Conservation (phyloP, 2,888 invertebrate species). For the Rhopalosiphum nymphaeae region DNA sequence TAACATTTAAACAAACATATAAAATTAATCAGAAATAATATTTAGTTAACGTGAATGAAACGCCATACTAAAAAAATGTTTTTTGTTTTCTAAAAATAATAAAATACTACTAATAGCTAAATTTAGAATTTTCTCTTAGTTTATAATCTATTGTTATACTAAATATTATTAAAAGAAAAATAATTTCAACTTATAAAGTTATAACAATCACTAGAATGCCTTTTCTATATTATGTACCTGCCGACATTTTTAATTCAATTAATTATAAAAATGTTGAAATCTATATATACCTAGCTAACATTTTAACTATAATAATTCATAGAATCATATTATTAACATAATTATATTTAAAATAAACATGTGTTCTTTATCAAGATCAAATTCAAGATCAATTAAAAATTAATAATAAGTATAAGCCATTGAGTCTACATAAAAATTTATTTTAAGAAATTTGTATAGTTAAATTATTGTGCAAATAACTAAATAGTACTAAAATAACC, state of each 20-base stretch:
- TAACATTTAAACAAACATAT: neutral
- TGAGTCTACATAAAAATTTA: neutral
- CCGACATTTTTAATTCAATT: neutral
- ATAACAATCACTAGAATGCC: neutral
- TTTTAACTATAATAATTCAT: neutral
- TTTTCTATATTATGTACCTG: neutral
- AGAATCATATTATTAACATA: neutral
- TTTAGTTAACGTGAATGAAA: neutral
- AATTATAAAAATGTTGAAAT: neutral
- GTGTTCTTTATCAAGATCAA: neutral
- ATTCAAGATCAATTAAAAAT: neutral
- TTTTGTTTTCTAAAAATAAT: conserved; percentile 4
- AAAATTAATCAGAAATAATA: neutral
- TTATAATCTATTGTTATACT: neutral
- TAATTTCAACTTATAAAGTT: neutral
- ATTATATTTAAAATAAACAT: neutral
- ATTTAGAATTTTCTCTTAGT: neutral
- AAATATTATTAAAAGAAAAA: neutral
- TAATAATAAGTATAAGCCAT: neutral
- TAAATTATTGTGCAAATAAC: neutral
- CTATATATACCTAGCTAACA: neutral
- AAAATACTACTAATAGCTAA: neutral
- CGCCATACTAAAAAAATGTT: neutral
- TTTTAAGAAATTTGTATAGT: neutral
- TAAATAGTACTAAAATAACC: neutral